These are phyloP conservation scores for Oligia strigilis DNA, from an alignment of 2,888 invertebrate species.

Conservation along the genomic window DNA sequence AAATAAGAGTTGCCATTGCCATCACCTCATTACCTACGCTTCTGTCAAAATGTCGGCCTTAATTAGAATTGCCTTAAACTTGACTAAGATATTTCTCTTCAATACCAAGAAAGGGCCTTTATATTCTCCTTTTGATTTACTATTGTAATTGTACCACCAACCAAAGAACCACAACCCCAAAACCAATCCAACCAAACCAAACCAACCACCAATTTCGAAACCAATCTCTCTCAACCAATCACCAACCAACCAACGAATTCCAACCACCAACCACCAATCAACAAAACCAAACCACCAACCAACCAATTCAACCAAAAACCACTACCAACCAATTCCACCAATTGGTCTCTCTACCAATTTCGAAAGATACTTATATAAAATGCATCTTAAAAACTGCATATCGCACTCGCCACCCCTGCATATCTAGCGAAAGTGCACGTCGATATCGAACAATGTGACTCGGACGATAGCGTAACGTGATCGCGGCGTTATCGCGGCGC, in stretches of 20 bases:
- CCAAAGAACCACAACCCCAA: too few relatives aligned
- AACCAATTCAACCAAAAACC: too few relatives aligned
- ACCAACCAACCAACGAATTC: too few relatives aligned
- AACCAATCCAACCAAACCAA: too few relatives aligned
- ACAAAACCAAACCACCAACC: too few relatives aligned
- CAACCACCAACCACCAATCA: too few relatives aligned
- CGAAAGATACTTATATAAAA: neutral
- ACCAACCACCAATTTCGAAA: too few relatives aligned
- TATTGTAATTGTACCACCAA: too few relatives aligned
- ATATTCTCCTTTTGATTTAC: neutral
- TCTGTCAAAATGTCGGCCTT: neutral
- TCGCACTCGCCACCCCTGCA: constrained; percentile 72
- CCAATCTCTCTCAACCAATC: too few relatives aligned
- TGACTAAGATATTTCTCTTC: neutral
- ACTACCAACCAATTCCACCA: too few relatives aligned
- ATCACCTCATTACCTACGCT: neutral
- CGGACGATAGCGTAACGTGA: constrained; percentile 78
- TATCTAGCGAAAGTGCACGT: constrained; percentile 83
- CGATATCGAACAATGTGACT: constrained; percentile 86
- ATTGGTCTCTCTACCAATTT: neutral
- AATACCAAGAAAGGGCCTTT: neutral
- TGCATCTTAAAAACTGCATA: constrained; percentile 19
- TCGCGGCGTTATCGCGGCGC: constrained; percentile 71
- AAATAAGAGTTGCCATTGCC: neutral
- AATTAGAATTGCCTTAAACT: neutral